Conservation (phyloP, 30 jellyfish, hydroid and myxozoan species). For the Aurelia sp. region DNA sequence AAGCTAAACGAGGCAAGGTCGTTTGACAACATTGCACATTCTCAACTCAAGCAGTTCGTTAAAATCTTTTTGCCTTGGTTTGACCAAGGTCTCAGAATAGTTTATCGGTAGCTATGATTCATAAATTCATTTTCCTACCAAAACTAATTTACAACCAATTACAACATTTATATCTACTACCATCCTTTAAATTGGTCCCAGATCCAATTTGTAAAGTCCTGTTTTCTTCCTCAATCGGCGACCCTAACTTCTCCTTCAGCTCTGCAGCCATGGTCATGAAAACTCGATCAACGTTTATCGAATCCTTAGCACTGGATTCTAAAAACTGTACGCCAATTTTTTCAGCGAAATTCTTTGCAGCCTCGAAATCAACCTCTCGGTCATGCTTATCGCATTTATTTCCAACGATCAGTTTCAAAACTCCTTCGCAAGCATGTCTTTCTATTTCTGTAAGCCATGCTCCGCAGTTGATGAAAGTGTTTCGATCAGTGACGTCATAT, state of each 20-base stretch:
- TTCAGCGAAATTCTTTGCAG: conserved; percentile 78
- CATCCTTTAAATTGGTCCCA: conserved; percentile 27
- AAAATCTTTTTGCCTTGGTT: neutral
- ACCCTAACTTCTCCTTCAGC: conserved; percentile 78
- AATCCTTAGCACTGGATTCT: conserved; percentile 84
- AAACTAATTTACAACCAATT: conserved; percentile 31
- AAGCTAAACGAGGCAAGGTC: too few relatives aligned
- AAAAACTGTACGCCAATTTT: conserved; percentile 57
- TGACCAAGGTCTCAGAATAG: neutral
- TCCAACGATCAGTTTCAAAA: conserved; percentile 72
- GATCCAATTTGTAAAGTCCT: conserved; percentile 40
- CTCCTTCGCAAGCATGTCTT: conserved; percentile 87
- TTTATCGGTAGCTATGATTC: neutral
- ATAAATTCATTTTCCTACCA: neutral
- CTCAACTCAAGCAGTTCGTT: too few relatives aligned
- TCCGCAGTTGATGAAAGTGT: conserved; percentile 76
- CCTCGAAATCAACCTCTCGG: conserved; percentile 79
- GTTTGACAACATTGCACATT: too few relatives aligned
- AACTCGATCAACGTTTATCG: conserved; percentile 69
- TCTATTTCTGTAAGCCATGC: conserved; percentile 85
- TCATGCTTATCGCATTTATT: conserved; percentile 76
- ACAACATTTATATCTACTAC: conserved; percentile 34
- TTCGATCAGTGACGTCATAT: conserved; percentile 84
- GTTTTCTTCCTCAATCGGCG: conserved; percentile 58
- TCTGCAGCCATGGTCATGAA: conserved; percentile 82